Base-by-base conservation (phyloP, 2,888 invertebrate species). In the Lissocephala sabroskyi region DNA sequence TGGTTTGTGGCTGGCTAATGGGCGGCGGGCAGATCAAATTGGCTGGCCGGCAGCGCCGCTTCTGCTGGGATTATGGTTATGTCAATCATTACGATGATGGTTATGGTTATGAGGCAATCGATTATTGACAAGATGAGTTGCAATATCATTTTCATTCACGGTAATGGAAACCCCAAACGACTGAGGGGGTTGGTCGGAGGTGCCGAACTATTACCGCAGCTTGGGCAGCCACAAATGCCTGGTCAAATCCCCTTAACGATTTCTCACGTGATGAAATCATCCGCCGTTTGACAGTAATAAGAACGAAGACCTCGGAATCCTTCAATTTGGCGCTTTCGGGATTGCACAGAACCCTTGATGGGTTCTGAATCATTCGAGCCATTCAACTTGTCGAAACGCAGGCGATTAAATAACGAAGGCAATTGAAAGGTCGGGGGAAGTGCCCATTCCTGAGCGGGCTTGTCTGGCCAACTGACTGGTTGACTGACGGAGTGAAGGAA, bases 31-130 rank as follows among this genome's bases (percentile, higher is more conserved):
- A 23, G 23, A 7, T 7, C 23, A 7, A 23, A 23, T 23, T 23
- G 23, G 23, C 7, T 23, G 23, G 23, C 23, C 7, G n/a, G n/a
- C n/a, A 39, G n/a, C 14, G 16, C 41, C 28, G 14, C 28, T 17
- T 39, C n/a, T 7, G 10, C 26, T 41, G 26, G 49, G 66, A 47
- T 67, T 73, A 73, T 67, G 67, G 73, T 73, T 64, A 73, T 67
- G 65, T 55, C 65, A 68, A 65, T 68, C 68, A 65, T 65, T 68
- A 68, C 57, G 62, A 59, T 73, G 56, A 73, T 67, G 65, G 62
- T 62, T 45, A 73, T 55, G 65, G 62, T 68, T 67, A 67, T 67
- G 64, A 39, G 52, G 35, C 56, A 64, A 45, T 64, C 73, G 61
- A 56, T 67, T 71, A 64, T 53, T 59, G 65, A 36, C 54, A 62